Evolutionary conservation across 2,888 invertebrate genomes (phyloP).

Genomic region (Drosophila tripunctata): DNA sequence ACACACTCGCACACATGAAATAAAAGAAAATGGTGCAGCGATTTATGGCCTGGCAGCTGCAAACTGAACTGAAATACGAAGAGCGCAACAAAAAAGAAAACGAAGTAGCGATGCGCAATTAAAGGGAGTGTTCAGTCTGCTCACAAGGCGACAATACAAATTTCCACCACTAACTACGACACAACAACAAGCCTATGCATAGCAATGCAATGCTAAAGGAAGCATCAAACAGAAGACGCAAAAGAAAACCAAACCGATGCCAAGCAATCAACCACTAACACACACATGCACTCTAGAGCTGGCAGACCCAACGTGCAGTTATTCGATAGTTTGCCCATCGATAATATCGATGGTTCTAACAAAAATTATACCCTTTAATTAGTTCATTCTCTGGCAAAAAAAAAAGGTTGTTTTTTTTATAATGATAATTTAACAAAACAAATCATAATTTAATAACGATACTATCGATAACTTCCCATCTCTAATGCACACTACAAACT

Average conservation of each 20-base stretch:
- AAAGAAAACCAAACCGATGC: constrained; percentile 52
- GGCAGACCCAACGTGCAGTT: no score
- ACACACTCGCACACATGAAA: constrained; percentile 17
- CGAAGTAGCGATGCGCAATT: constrained; percentile 67
- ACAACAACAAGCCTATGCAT: constrained; percentile 56
- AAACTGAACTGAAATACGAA: constrained; percentile 1
- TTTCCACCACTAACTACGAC: constrained; percentile 38
- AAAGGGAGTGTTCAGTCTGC: constrained; percentile 67
- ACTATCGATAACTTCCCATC: no score
- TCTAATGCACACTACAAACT: constrained; percentile 25
- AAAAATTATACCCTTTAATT: no score
- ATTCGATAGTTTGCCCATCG: no score
- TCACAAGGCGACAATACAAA: constrained; percentile 45
- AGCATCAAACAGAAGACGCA: constrained; percentile 16
- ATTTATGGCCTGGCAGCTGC: constrained; percentile 59
- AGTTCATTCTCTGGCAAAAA: no score
- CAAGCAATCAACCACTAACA: constrained; percentile 50
- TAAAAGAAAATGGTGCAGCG: constrained; percentile 76
- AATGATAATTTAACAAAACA: no score
- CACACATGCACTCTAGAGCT: constrained; percentile 19
- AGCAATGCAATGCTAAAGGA: constrained; percentile 65
- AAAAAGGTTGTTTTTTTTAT: no score
- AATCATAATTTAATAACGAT: no score
- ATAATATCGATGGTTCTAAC: no score
- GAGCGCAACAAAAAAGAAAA: constrained; percentile 43